Evolutionary conservation across 2,113 vertebrate species (phyloP).

Genomic region (Coryphaenoides rupestris): DNA sequence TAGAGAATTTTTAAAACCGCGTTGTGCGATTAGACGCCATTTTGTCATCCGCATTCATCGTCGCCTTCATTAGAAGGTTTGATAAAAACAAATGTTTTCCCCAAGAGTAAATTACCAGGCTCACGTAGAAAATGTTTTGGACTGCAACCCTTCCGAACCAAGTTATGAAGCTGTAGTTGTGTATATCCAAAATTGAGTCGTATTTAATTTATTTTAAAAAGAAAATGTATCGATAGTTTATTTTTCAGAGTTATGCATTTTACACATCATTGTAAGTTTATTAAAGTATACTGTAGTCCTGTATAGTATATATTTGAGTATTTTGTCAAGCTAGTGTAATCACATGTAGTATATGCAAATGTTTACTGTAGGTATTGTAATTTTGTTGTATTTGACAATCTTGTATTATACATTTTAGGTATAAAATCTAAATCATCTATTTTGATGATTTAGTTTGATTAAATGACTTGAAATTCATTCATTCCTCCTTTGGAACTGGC

Average conservation of each 20-base stretch:
- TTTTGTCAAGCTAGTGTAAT: slow-evolving; percentile 50
- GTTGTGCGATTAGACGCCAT: slow-evolving; percentile 22
- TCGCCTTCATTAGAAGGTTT: slow-evolving; percentile 33
- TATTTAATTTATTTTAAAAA: slow-evolving; percentile 99
- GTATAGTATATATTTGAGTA: slow-evolving; percentile 59
- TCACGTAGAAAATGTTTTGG: slow-evolving; percentile 23
- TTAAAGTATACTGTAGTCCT: slow-evolving; percentile 67
- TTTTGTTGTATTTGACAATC: slow-evolving; percentile 76
- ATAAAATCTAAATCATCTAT: slow-evolving; percentile 37
- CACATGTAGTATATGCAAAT: slow-evolving; percentile 54
- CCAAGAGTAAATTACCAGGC: slow-evolving; percentile 4
- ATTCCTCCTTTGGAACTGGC: not conserved
- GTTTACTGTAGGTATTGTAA: slow-evolving; percentile 56
- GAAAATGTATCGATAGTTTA: slow-evolving; percentile 73
- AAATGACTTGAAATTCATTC: slow-evolving; percentile 46
- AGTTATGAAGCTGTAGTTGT: slow-evolving; percentile 76
- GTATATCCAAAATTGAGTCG: slow-evolving; percentile 85
- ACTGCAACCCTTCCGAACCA: slow-evolving; percentile 51
- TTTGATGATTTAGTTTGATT: slow-evolving; percentile 56
- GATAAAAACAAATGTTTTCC: slow-evolving; percentile 17
- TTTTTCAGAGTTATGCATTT: slow-evolving; percentile 77
- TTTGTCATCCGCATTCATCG: slow-evolving; percentile 25
- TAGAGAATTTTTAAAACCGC: slow-evolving; percentile 15
- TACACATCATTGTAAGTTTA: slow-evolving; percentile 61
- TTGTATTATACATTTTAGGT: slow-evolving; percentile 59